Conservation (phyloP, 2,113 vertebrate species). For the Australoheros scitulus region DNA sequence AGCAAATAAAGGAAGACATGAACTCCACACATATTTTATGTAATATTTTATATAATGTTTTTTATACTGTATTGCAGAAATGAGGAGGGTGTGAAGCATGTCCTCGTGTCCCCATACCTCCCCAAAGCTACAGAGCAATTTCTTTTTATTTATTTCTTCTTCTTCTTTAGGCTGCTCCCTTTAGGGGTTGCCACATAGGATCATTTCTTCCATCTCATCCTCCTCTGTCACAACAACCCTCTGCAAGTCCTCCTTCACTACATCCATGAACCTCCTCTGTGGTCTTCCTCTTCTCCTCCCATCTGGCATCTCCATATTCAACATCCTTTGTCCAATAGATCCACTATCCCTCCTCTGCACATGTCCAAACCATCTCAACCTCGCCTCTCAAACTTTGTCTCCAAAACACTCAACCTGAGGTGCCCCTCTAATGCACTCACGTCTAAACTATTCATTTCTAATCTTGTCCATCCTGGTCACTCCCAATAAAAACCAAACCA, state of each 20-base stretch:
- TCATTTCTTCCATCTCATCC: neutral
- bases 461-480: neutral
- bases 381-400: neutral
- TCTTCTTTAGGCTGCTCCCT: neutral
- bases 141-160: neutral
- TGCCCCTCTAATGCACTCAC: neutral
- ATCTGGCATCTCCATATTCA: neutral
- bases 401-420: neutral
- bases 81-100: neutral
- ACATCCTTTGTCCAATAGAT: neutral
- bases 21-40: neutral
- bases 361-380: too few relatives aligned
- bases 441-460: neutral
- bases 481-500: neutral
- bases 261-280: neutral
- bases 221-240: neutral
- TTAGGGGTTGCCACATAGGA: neutral
- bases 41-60: neutral
- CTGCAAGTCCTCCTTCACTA: neutral
- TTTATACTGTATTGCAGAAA: neutral
- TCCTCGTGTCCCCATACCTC: neutral
- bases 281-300: neutral
- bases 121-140: neutral
- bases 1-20: neutral
- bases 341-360: too few relatives aligned